A percentile compares a stretch with the other conserved stretches of the same genome.
Conservation (phyloP, 2,888 invertebrate species). For the Tribolium freemani region DNA sequence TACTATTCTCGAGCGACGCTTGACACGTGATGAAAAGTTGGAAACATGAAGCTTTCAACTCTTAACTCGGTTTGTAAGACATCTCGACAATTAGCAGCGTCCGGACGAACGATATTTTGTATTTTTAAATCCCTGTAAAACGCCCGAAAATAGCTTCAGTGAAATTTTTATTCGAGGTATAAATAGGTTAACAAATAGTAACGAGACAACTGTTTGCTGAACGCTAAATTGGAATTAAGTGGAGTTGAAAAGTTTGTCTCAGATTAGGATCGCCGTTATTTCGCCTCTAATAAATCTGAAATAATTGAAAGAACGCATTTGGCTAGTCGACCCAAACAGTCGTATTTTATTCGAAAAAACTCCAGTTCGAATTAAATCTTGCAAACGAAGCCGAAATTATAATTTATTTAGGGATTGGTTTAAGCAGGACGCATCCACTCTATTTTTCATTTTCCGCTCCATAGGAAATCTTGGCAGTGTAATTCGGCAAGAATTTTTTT, state of each 20-base stretch:
- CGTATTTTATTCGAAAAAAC: not conserved
- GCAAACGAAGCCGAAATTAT: conserved; percentile 14
- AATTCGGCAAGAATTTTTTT: not conserved
- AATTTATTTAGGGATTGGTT: conserved; percentile 8
- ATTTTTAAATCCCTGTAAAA: not conserved
- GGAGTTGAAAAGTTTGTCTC: conserved; percentile 10
- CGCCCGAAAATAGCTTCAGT: not conserved
- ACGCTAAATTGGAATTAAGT: conserved; percentile 24
- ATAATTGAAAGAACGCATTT: conserved; percentile 20
- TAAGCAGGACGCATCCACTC: not conserved
- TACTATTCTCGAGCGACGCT: not conserved
- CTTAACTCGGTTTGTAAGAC: conserved; percentile 24
- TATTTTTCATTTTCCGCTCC: conserved; percentile 22
- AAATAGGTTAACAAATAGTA: conserved; percentile 7
- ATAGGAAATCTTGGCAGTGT: conserved; percentile 6
- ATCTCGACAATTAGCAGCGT: conserved; percentile 21
- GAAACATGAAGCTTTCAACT: conserved; percentile 19
- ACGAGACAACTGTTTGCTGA: not conserved
- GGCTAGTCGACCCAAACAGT: conserved; percentile 11
- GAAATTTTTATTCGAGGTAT: conserved; percentile 16
- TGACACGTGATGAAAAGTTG: conserved; percentile 23
- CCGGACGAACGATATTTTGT: conserved; percentile 3
- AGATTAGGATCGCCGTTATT: conserved; percentile 27
- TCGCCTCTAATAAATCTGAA: conserved; percentile 15
- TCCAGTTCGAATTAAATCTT: not conserved